Evolutionary conservation across 2,113 vertebrate genomes (phyloP), one percentile per base, ranked within the genome.

Genomic region (Gulo gulo): DNA sequence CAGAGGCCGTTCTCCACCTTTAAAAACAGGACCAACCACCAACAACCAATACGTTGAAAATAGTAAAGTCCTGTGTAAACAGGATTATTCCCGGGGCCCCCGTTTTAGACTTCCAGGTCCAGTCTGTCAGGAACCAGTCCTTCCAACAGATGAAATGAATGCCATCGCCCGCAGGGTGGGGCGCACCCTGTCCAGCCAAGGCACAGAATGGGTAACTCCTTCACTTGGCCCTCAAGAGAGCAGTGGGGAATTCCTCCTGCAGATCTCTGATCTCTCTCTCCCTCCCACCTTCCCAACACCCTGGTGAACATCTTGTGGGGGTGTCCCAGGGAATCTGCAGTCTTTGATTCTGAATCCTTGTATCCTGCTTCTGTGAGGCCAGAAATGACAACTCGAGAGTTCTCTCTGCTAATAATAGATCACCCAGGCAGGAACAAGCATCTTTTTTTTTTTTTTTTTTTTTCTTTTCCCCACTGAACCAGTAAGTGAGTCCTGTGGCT

Each of bases 401-500:
- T 45, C 20, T 55, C 21, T 67, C 79, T 92, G 47, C 55, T 50
- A 21, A 47, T 90, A 59, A 45, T 47, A 78, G 45, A 73, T 74
- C 29, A 47, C 69, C n/a, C 18, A 78, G 52, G 45, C 71, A 59
- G 59, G 50, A 92, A 93, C 36, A n/a, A 42, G 7, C 15, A 61
- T 61, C n/a, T 96, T 78, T 39, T 89, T 93, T 83, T 34, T 89
- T 93, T 83, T 34, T 89, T 93, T 83, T 92, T 82, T 57, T 90
- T 83, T 67, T n/a, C 34, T 42, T 92, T 86, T 57, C 61, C 50
- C 45, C 36, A 10, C 18, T 79, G 23, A 90, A 50, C 59, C 5
- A 31, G 12, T 89, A 71, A 71, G 39, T 8, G 23, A 79, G 18
- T 67, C 36, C 61, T 74, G 3, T 65, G n/a, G 42, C n/a, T 79